phyloP scores from a whole-genome alignment of 1,140 invertebrate species.

The Acyrthosiphon pisum region DNA sequence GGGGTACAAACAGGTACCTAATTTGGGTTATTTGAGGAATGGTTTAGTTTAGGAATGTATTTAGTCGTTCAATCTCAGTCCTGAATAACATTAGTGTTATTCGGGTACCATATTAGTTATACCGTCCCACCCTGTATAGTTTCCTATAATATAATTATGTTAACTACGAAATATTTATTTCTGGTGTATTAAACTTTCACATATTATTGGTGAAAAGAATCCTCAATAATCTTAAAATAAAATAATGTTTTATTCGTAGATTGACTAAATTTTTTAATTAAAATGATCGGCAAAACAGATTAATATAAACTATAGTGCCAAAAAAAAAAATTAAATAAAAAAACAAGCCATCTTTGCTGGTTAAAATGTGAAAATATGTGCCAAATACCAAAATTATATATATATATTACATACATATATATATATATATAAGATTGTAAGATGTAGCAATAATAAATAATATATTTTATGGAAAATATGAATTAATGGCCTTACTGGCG shows the following conservation, averaged over 20 bases:
- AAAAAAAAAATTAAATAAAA: slow-evolving; percentile 20
- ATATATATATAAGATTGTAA: neutral
- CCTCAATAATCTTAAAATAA: neutral
- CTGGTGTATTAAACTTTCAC: neutral
- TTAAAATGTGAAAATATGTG: slow-evolving; percentile 28
- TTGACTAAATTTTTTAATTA: neutral
- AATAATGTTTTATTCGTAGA: neutral
- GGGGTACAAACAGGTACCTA: neutral
- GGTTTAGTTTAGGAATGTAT: too few relatives aligned
- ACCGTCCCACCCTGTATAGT: slow-evolving; percentile 36
- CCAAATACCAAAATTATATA: slow-evolving; percentile 11
- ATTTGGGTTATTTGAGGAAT: neutral
- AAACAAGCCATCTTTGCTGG: neutral
- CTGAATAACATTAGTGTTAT: neutral
- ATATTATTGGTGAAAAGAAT: neutral
- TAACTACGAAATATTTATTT: neutral
- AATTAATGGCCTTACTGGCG: neutral
- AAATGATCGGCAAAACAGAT: neutral
- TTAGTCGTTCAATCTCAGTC: neutral
- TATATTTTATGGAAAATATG: slow-evolving; percentile 13
- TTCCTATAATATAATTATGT: neutral
- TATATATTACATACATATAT: neutral
- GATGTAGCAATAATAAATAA: slow-evolving; percentile 34
- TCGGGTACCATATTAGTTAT: neutral
- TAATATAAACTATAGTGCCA: neutral